A percentile compares a stretch with the other conserved stretches of the same genome.
Conservation (phyloP, 2,797 vertebrate species). For the Chanos chanos region DNA sequence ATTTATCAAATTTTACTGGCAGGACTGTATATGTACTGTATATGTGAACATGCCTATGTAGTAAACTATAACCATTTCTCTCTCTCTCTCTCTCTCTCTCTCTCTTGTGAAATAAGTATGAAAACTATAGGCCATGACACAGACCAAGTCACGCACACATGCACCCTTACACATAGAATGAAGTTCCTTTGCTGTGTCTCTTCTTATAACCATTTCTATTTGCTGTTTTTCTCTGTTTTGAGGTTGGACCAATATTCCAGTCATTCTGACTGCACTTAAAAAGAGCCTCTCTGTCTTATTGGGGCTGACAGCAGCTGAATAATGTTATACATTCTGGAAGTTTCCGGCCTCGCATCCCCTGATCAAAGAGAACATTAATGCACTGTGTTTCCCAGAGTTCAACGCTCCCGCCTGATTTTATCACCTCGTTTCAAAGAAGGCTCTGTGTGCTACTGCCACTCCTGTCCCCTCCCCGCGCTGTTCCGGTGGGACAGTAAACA, state of each 20-base stretch:
- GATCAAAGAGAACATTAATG: conserved; percentile 56
- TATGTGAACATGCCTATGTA: too few species aligned
- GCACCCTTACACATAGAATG: too few species aligned
- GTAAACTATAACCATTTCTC: too few species aligned
- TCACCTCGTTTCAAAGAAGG: conserved; percentile 47
- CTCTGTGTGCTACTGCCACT: conserved; percentile 40
- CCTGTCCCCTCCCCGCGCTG: not conserved
- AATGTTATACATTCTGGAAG: conserved; percentile 47
- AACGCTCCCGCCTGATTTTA: conserved; percentile 48
- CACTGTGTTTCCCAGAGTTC: conserved; percentile 40
- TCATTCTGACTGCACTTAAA: too few species aligned
- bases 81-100: too few species aligned
- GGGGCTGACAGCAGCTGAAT: conserved; percentile 50
- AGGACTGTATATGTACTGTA: too few species aligned
- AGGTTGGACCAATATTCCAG: conserved; percentile 27
- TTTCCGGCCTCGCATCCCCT: conserved; percentile 41
- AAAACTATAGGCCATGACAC: too few species aligned
- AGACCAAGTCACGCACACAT: too few species aligned
- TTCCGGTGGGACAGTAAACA: conserved; percentile 27
- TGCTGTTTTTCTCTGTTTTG: conserved; percentile 3
- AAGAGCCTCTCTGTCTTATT: conserved; percentile 36
- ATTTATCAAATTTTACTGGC: too few species aligned
- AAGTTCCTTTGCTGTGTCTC: too few species aligned
- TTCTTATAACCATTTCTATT: too few species aligned
- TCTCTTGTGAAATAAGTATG: too few species aligned